Base-by-base conservation (phyloP, 2,797 vertebrate genomes). In the Danio tinwini region DNA sequence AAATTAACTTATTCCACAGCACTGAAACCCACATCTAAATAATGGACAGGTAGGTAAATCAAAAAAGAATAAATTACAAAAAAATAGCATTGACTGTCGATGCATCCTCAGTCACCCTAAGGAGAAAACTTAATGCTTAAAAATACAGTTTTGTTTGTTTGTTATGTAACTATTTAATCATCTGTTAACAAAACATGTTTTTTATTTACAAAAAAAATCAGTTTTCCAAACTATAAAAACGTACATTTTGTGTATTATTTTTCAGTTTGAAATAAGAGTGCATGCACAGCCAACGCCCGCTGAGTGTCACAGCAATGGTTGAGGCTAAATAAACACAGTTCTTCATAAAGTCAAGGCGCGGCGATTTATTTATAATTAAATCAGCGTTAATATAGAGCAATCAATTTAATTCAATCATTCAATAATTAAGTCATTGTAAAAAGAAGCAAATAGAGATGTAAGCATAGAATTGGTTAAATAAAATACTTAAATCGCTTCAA, bases 1-100 rank as follows among this genome's bases (percentile, higher is more conserved):
- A 86, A 84, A 85, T 86, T 61, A 78, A 83, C 81, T 81, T 85
- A 76, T 85, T 87, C 68, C 71, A 59, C 61, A 81, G 69, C 80
- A 75, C 82, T 82, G 71, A 82, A 81, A 85, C 71, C 76, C 70
- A 59, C 61, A 74, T 67, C 75, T 75, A 74, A 74, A 83, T 70
- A 68, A 81, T 81, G 65, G 78, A 67, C 80, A 81, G 74, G 61
- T 67, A n/a, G 78, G 62, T 74, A 73, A 80, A 77, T 62, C 39
- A 67, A 58, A 82, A 70, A 88, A 84, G 77, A 85, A 40, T 75
- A 58, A 49, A 68, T 56, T 49, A 58, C 85, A 88, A 91, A 81
- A 81, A 19, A 29, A 29, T 53, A 47, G 50, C 39, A 45, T 17
- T 55, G 17, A 71, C 37, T 45, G 29, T 13, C 29, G 42, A 17